Evolutionary conservation across 2,888 invertebrate species (phyloP).

Genomic region (Microctonus aethiopoides): DNA sequence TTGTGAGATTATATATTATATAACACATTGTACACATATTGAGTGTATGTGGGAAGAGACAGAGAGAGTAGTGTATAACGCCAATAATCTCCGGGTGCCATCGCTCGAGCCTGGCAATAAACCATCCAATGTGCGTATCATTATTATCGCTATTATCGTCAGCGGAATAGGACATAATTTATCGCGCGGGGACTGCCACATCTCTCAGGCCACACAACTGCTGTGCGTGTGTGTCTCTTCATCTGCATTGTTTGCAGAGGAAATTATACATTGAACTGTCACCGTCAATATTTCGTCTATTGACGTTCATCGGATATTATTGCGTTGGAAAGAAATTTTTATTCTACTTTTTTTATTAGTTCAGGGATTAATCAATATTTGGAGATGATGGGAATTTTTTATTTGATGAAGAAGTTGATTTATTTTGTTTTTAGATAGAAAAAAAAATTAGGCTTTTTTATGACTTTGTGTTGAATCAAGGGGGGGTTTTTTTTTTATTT

Average conservation of each 20-base stretch:
- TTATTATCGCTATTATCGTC: constrained; percentile 34
- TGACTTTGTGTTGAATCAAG: no score
- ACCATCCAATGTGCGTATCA: constrained; percentile 30
- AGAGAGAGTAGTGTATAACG: not conserved
- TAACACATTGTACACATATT: not conserved
- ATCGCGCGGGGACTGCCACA: constrained; percentile 21
- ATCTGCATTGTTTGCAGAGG: constrained; percentile 27
- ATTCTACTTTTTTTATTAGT: no score
- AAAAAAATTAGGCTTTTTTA: no score
- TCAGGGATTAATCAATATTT: no score
- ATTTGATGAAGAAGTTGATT: no score
- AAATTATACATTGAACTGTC: constrained; percentile 27
- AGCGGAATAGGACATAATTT: constrained; percentile 29
- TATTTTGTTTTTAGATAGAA: no score
- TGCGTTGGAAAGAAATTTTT: no score
- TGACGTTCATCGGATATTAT: constrained; percentile 54
- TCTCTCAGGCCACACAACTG: constrained; percentile 22
- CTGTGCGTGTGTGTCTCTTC: constrained; percentile 11
- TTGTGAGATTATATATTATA: no score
- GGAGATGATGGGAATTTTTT: no score
- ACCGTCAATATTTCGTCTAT: constrained; percentile 53
- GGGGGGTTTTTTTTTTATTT: no score
- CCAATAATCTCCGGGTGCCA: constrained; percentile 29
- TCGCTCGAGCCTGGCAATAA: constrained; percentile 25
- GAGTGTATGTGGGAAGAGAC: not conserved